Conservation (phyloP, 2,888 invertebrate genomes). For the Quadroppia sp. region DNA sequence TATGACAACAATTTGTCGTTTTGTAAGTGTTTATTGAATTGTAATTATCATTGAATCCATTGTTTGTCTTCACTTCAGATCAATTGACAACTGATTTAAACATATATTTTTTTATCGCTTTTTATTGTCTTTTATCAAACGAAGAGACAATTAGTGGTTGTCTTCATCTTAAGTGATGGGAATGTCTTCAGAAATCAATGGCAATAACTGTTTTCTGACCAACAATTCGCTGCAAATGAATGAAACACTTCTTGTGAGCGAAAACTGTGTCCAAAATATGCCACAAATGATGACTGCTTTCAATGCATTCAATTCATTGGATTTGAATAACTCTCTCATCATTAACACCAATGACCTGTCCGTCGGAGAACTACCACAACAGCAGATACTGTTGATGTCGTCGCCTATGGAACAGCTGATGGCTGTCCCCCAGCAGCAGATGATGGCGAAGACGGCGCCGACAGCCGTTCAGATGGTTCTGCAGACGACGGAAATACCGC, state of each 20-base stretch:
- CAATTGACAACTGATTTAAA: not conserved
- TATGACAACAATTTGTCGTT: not conserved
- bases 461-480: slow-evolving; percentile 19
- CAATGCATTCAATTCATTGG: slow-evolving; percentile 16
- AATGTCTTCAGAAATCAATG: slow-evolving; percentile 29
- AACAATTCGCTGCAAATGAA: not conserved
- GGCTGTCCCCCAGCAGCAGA: slow-evolving; percentile 1
- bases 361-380: not conserved
- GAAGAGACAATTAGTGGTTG: not conserved
- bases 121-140: not conserved
- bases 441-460: not conserved
- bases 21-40: too few species aligned
- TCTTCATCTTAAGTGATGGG: not conserved
- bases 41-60: too few species aligned
- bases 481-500: not conserved
- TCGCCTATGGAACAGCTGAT: slow-evolving; percentile 20
- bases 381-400: slow-evolving; percentile 27
- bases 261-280: not conserved
- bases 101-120: not conserved
- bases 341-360: slow-evolving; percentile 17
- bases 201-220: slow-evolving; percentile 28
- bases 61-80: too few species aligned
- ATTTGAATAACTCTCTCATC: slow-evolving; percentile 19
- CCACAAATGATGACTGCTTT: slow-evolving; percentile 15
- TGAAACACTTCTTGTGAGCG: not conserved